A percentile compares a stretch with the other conserved stretches of the same genome.
These are phyloP conservation scores for Gnathonemus longibarbis DNA, from an alignment of 2,113 vertebrate species.

Conservation along the genomic window DNA sequence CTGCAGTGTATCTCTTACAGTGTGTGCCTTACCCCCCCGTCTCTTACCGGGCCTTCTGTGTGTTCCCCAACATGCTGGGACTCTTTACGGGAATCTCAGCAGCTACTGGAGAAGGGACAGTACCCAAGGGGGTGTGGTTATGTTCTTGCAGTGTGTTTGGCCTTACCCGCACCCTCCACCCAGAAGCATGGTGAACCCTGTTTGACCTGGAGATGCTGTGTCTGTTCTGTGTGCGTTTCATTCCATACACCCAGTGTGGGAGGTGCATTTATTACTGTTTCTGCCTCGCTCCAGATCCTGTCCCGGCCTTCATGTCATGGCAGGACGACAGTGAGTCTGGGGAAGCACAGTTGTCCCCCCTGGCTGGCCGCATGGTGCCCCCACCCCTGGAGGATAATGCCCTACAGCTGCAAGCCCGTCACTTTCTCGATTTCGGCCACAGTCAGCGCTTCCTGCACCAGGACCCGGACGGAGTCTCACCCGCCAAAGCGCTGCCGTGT, in stretches of 20 bases:
- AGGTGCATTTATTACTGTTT: neutral
- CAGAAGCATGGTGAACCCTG: constrained; percentile 11
- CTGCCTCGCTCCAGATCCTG: constrained; percentile 68
- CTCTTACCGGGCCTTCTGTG: neutral
- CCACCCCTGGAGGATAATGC: constrained; percentile 77
- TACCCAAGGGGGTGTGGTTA: neutral
- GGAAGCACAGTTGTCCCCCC: constrained; percentile 90
- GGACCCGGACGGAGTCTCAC: constrained; percentile 71
- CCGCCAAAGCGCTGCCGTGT: constrained; percentile 78
- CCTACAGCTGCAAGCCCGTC: constrained; percentile 75
- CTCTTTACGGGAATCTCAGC: neutral
- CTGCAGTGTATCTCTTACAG: neutral
- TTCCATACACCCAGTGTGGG: neutral
- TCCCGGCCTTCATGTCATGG: constrained; percentile 93
- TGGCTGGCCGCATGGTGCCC: constrained; percentile 88
- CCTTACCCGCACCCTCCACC: neutral
- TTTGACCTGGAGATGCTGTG: neutral
- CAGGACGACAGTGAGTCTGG: constrained; percentile 86
- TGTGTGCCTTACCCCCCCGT: constrained; percentile 34
- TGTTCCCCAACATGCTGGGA: neutral
- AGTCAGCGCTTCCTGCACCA: constrained; percentile 89
- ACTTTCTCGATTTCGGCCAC: constrained; percentile 88
- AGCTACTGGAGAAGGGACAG: neutral
- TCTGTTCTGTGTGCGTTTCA: neutral
- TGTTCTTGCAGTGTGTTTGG: neutral